Evolutionary conservation across 2,797 vertebrate species (phyloP).

Genomic region (Microtus obscurus): DNA sequence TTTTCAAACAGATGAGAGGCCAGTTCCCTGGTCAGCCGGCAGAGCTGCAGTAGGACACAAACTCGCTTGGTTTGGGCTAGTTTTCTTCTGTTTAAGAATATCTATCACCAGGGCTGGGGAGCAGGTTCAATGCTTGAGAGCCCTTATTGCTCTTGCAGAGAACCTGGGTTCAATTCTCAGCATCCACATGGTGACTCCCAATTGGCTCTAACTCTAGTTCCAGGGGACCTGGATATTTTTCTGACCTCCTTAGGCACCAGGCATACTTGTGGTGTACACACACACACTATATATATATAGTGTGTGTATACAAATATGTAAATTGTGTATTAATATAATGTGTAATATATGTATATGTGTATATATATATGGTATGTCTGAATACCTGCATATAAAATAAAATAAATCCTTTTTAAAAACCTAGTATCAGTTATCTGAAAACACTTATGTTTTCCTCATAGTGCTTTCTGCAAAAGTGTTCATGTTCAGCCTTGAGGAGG

Average conservation of each 20-base stretch:
- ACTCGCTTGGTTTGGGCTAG: neutral
- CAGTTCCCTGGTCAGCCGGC: neutral
- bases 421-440: neutral
- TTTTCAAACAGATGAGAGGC: no score
- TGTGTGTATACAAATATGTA: no score
- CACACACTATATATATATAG: neutral
- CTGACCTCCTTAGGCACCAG: neutral
- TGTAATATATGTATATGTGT: no score
- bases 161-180: neutral
- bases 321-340: no score
- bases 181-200: neutral
- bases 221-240: neutral
- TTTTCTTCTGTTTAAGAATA: conserved; percentile 47
- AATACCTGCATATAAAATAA: neutral
- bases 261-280: neutral
- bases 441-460: conserved; percentile 44
- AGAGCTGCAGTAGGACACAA: neutral
- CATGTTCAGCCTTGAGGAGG: conserved; percentile 79
- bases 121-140: neutral
- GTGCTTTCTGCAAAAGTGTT: conserved; percentile 67
- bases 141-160: neutral
- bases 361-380: neutral
- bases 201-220: neutral
- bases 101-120: neutral
- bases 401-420: neutral